Evolutionary conservation across 2,113 vertebrate genomes (phyloP), one percentile per base, ranked within the genome.

Genomic region (Cynopterus brachyotis): DNA sequence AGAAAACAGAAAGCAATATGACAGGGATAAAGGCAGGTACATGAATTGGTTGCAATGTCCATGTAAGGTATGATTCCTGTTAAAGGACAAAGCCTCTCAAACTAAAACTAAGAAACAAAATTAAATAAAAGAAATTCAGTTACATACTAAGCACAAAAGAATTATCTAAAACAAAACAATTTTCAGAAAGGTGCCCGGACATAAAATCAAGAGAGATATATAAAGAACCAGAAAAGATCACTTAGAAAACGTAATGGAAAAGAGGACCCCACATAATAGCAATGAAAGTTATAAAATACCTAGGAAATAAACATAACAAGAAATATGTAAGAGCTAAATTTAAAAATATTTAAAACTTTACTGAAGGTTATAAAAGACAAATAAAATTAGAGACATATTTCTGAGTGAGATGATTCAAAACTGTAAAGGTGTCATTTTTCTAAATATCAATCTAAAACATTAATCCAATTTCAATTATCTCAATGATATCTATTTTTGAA

Each of bases 401-500:
- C 91, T 91, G 42, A 87, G 81, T 83, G 16, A 28, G 40, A 91
- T 55, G 28, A 78, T 60, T 91, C 50, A 89, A 80, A 92, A 92
- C 35, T 73, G 0, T 67, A 64, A 72, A 91, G 37, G 35, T 80
- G 2, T 53, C 64, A 79, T 67, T 94, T 91, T 69, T 85, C 70
- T 37, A 91, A 96, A 91, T 59, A 79, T 37, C 69, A 95, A 83
- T 62, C 35, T 32, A 88, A 89, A 88, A 88, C 79, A 11, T 67
- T 53, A 89, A 89, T 75, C 20, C 11, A 55, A 85, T 90, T 69
- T 90, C n/a, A 90, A 26, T 60, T 81, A 69, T 69, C 90, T 67
- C 84, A 92, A 45, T 60, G 17, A 11, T 42, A 94, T 75, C 91
- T 82, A 57, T 53, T 96, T 90, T 96, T 91, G 22, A 60, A 83